These are phyloP conservation scores for Centruroides sculpturatus DNA, from an alignment of 1,140 invertebrate species.

Conservation along the genomic window DNA sequence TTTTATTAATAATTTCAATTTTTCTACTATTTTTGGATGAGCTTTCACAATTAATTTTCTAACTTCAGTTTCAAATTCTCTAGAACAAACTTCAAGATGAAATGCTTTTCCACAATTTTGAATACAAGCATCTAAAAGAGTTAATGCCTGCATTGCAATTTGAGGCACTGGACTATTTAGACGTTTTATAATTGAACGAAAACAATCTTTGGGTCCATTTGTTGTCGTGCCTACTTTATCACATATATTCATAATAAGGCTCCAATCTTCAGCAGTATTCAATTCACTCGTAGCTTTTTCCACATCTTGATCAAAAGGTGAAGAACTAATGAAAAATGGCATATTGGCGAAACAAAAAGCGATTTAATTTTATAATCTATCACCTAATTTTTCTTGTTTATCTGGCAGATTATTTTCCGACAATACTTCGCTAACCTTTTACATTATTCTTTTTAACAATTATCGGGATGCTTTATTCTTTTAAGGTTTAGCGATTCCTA, in stretches of 20 bases:
- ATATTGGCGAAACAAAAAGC: no score
- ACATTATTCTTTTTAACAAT: no score
- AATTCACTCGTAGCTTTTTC: conserved; percentile 91
- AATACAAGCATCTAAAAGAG: conserved; percentile 89
- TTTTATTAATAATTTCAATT: no score
- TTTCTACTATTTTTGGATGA: no score
- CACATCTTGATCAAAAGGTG: no score
- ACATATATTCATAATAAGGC: conserved; percentile 83
- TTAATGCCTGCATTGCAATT: conserved; percentile 76
- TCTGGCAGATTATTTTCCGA: no score
- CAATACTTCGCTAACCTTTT: no score
- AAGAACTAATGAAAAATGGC: no score
- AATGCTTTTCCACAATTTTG: conserved; percentile 86
- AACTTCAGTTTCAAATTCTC: conserved; percentile 86
- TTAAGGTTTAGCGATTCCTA: no score
- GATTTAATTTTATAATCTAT: no score
- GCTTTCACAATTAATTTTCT: conserved; percentile 46
- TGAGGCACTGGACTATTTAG: conserved; percentile 84
- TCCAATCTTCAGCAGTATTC: conserved; percentile 85
- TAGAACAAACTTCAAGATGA: conserved; percentile 85
- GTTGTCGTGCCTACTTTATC: conserved; percentile 63
- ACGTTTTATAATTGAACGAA: conserved; percentile 70
- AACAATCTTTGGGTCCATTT: conserved; percentile 65
- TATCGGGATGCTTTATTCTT: no score
- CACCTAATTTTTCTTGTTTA: no score